Evolutionary conservation across 2,888 invertebrate species (phyloP).

Genomic region (Camponotus fellah): DNA sequence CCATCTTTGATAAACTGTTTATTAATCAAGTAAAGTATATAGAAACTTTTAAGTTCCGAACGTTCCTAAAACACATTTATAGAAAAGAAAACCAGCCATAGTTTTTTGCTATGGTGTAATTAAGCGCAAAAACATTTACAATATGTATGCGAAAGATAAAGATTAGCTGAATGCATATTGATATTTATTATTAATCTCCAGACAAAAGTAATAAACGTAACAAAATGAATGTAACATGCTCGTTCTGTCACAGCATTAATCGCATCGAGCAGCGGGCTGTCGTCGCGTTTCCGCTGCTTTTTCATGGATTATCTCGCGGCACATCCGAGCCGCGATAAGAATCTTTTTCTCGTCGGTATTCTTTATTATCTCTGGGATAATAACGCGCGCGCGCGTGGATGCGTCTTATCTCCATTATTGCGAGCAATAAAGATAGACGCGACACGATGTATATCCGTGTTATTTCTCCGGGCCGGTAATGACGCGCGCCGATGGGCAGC

Average conservation of each 20-base stretch:
- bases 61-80: slow-evolving; percentile 1
- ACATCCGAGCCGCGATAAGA: slow-evolving; percentile 34
- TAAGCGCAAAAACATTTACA: background rate
- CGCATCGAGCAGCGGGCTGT: slow-evolving; percentile 18
- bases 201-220: background rate
- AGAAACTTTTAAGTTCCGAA: background rate
- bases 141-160: background rate
- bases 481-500: slow-evolving; percentile 44
- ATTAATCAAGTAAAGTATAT: background rate
- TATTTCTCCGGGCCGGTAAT: slow-evolving; percentile 25
- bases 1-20: background rate
- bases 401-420: slow-evolving; percentile 53
- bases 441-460: slow-evolving; percentile 35
- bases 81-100: background rate
- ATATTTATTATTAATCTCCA: background rate
- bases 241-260: background rate
- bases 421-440: slow-evolving; percentile 53
- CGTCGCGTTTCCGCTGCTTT: slow-evolving; percentile 28
- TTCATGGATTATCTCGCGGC: slow-evolving; percentile 43
- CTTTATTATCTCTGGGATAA: slow-evolving; percentile 32
- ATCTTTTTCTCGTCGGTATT: slow-evolving; percentile 18
- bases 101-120: background rate
- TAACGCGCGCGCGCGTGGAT: background rate
- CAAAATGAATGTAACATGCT: too few species aligned
- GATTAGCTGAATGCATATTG: background rate